Conservation (phyloP, 2,888 invertebrate species). For the Pherbina coryleti region DNA sequence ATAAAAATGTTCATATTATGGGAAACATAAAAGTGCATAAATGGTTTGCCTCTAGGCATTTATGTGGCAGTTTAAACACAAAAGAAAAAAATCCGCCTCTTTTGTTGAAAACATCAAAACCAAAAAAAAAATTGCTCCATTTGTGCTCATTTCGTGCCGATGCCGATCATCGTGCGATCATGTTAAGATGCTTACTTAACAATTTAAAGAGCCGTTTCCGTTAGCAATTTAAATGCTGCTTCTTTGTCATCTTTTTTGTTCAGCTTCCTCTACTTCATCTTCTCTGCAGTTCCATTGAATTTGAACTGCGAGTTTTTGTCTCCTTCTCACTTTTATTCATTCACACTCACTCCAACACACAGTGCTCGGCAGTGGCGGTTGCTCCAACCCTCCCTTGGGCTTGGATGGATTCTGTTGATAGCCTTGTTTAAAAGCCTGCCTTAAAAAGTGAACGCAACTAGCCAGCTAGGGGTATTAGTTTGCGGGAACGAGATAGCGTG, state of each 20-base stretch:
- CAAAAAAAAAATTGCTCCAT: neutral
- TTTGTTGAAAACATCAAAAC: neutral
- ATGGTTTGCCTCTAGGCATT: neutral
- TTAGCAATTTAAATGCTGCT: conserved; percentile 37
- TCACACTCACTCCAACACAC: neutral
- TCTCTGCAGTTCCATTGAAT: neutral
- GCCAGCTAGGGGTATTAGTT: neutral
- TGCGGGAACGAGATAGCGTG: neutral
- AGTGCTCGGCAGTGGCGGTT: neutral
- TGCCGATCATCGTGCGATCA: conserved; percentile 27
- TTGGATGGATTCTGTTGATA: neutral
- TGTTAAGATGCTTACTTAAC: conserved; percentile 38
- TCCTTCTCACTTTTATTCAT: neutral
- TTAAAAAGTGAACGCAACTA: neutral
- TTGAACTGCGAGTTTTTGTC: neutral
- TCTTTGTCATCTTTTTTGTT: neutral
- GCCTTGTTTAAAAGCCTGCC: conserved; percentile 13
- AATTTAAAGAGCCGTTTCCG: conserved; percentile 39
- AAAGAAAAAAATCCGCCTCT: neutral
- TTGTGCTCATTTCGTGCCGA: conserved; percentile 27
- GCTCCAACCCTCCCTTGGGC: neutral
- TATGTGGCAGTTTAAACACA: neutral
- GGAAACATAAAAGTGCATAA: too few relatives aligned
- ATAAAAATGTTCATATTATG: too few relatives aligned
- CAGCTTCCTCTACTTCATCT: neutral